These are phyloP conservation scores for Aplochiton taeniatus DNA, from an alignment of 2,797 vertebrate species.

Conservation along the genomic window DNA sequence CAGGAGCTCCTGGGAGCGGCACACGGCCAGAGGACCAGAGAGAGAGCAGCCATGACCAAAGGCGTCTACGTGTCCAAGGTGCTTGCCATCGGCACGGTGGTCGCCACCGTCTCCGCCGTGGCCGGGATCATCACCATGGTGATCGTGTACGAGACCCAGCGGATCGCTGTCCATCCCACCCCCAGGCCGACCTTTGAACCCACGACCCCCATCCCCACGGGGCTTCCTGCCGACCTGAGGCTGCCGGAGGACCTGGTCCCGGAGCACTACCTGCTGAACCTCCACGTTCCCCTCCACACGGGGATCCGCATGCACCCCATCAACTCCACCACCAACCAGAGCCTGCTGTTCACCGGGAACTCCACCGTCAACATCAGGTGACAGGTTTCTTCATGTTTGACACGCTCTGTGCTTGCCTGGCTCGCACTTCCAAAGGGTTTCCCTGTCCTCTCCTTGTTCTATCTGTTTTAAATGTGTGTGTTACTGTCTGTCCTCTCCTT, in stretches of 20 bases:
- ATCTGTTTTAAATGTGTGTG: no score
- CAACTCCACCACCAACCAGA: constrained; percentile 64
- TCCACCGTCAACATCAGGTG: constrained; percentile 51
- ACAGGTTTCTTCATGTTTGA: no score
- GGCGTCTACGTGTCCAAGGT: constrained; percentile 76
- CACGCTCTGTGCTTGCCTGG: no score
- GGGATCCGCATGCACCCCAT: constrained; percentile 47
- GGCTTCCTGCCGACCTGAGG: constrained; percentile 51
- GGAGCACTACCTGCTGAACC: constrained; percentile 56
- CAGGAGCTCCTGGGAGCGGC: no score
- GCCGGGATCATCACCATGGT: constrained; percentile 78
- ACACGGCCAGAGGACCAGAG: not conserved
- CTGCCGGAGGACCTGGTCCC: constrained; percentile 70
- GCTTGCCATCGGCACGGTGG: constrained; percentile 60
- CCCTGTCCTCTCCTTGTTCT: no score
- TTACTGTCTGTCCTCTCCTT: no score
- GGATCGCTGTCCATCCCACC: constrained; percentile 25
- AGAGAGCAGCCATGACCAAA: constrained; percentile 74
- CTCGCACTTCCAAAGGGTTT: no score
- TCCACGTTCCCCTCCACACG: constrained; percentile 62
- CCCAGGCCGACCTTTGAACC: constrained; percentile 6
- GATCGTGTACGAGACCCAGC: constrained; percentile 70
- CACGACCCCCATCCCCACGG: constrained; percentile 39
- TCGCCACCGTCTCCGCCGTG: constrained; percentile 69
- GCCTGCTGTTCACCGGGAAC: constrained; percentile 60